Evolutionary conservation across 1,140 invertebrate species (phyloP), one percentile per base, ranked within the genome.

Genomic region (Polypedilum vanderplanki): DNA sequence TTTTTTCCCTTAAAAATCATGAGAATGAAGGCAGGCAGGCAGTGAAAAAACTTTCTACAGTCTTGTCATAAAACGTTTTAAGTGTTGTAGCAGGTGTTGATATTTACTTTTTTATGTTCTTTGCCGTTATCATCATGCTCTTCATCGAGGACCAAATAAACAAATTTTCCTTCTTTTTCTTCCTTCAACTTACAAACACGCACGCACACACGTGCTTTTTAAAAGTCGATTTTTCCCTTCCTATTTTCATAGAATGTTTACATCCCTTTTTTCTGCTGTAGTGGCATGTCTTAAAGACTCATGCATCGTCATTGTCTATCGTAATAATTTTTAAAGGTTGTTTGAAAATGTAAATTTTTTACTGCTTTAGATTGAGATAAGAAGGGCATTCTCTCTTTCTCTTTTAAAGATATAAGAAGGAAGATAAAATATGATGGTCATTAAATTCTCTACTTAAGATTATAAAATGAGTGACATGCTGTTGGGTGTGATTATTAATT

Each of bases 101-200:
- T 70, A 70, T 70, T 70, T 70, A 70, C 65, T 70, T 70, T 70
- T 57, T 70, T 70, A 70, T 70, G 17, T 70, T 22, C 20, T 70
- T 70, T 70, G 46, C 46, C 46, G 46, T 57, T 57, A 57, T 57
- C 46, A 57, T 57, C 46, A 57, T 57, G 12, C n/a, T 57, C 46
- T 57, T 57, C 46, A 70, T 20, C 17, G 65, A 33, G 65, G 20
- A 70, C 65, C 20, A 22, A 70, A 70, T 70, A 22, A 70, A 70
- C 65, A 70, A 70, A 70, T 70, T 70, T 18, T 67, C 17, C 17
- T 18, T 10, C 18, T 67, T n/a, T 46, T 46, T 46, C 15, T 1
- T 57, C 10, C 12, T 57, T 57, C n/a, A n/a, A n/a, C n/a, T 46
- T 15, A 12, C 46, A 12, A 12, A 57, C 46, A 15, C 46, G n/a